Percentiles rank a stretch among this genome's conserved stretches.
These are phyloP conservation scores for Spilosoma lubricipeda DNA, from an alignment of 2,888 invertebrate genomes.

Conservation along the genomic window DNA sequence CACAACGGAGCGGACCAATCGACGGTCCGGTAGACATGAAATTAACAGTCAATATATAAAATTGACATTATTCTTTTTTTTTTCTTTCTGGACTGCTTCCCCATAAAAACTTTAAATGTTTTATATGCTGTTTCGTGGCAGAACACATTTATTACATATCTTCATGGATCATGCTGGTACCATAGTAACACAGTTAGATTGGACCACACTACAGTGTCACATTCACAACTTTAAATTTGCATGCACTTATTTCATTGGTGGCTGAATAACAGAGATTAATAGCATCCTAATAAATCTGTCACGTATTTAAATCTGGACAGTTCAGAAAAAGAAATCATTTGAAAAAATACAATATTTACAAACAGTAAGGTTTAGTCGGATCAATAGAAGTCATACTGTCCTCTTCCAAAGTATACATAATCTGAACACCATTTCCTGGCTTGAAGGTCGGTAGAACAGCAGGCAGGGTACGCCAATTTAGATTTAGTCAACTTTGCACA, in stretches of 20 bases:
- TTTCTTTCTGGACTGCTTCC: too few relatives aligned
- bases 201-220: neutral
- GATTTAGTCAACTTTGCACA: conserved; percentile 88
- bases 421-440: conserved; percentile 87
- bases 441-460: conserved; percentile 86
- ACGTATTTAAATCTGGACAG: neutral
- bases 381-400: conserved; percentile 70
- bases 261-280: neutral
- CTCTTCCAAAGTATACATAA: conserved; percentile 85
- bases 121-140: neutral
- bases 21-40: neutral
- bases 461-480: conserved; percentile 85
- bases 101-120: too few relatives aligned
- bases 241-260: neutral
- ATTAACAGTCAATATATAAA: neutral
- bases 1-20: neutral
- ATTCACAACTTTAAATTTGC: neutral
- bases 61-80: too few relatives aligned
- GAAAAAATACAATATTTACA: conserved; percentile 12
- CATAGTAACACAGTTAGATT: neutral
- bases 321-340: neutral
- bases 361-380: neutral
- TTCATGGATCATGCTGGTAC: neutral
- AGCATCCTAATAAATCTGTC: neutral
- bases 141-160: neutral